phyloP scores from a whole-genome alignment of 2,113 vertebrate genomes.

The Leptobrachium leishanense region DNA sequence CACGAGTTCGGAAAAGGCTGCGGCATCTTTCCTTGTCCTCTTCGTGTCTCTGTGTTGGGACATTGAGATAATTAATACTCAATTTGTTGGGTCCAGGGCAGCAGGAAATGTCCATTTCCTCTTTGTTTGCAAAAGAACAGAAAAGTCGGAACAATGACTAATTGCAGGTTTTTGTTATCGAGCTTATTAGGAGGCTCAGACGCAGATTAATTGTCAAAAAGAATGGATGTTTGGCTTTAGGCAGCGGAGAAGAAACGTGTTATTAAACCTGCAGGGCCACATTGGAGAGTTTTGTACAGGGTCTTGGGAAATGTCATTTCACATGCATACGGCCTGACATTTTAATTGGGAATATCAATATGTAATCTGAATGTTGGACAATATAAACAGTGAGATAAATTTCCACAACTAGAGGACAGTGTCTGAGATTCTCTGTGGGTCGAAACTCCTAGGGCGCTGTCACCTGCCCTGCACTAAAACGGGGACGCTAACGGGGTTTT shows the following conservation, averaged over 20 bases:
- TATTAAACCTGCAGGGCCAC: neutral
- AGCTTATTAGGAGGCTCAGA: constrained; percentile 22
- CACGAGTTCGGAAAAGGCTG: constrained; percentile 26
- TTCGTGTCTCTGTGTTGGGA: constrained; percentile 14
- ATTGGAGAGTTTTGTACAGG: neutral
- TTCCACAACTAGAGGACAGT: no score
- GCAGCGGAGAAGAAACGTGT: neutral
- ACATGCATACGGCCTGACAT: neutral
- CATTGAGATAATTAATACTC: constrained; percentile 38
- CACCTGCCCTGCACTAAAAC: no score
- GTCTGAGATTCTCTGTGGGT: no score
- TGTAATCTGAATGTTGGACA: no score
- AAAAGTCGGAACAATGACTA: constrained; percentile 29
- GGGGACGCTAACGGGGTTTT: no score
- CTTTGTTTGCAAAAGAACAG: constrained; percentile 3
- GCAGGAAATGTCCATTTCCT: constrained; percentile 40
- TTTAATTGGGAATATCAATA: neutral
- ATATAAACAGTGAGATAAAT: no score
- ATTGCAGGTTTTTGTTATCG: constrained; percentile 40
- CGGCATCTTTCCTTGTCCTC: constrained; percentile 22
- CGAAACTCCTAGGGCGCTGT: no score
- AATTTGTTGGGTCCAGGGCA: constrained; percentile 28
- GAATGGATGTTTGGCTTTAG: constrained; percentile 35
- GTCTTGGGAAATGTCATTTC: neutral
- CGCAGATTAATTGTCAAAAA: constrained; percentile 30